Percentiles rank a stretch among this genome's conserved stretches.
Conservation (phyloP, 2,797 vertebrate genomes). For the Chromis chromis region DNA sequence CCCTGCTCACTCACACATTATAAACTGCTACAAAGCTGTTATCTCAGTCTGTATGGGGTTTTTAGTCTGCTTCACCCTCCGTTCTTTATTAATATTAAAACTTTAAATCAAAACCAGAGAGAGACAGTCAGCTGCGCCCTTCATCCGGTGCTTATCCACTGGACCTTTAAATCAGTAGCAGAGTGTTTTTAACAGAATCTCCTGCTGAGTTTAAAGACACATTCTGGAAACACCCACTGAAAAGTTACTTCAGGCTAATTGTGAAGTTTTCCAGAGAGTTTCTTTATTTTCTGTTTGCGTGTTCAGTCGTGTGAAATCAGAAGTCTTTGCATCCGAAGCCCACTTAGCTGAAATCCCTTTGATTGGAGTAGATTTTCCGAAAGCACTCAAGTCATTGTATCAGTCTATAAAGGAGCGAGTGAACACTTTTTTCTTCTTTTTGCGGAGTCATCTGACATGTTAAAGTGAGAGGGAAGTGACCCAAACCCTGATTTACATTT, state of each 20-base stretch:
- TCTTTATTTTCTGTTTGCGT: too few relatives aligned
- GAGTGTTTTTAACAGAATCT: conserved; percentile 14
- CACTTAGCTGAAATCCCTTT: conserved; percentile 14
- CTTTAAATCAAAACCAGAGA: conserved; percentile 4
- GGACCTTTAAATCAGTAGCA: background rate
- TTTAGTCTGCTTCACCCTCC: background rate
- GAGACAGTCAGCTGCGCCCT: background rate
- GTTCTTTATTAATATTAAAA: background rate
- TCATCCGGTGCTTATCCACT: background rate
- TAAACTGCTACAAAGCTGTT: conserved; percentile 11
- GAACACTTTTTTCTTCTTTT: conserved; percentile 12
- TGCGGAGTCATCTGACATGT: conserved; percentile 14
- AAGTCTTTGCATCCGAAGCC: conserved; percentile 8
- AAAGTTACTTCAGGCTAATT: conserved; percentile 19
- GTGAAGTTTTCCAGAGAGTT: background rate
- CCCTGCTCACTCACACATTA: background rate
- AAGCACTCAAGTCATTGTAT: conserved; percentile 46
- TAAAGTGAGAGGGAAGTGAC: conserved; percentile 19
- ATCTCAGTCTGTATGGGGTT: background rate
- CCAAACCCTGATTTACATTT: conserved; percentile 44
- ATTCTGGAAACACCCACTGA: conserved; percentile 7
- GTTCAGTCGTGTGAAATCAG: too few relatives aligned
- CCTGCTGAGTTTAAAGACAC: conserved; percentile 8
- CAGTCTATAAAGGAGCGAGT: background rate
- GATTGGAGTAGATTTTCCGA: conserved; percentile 12